Evolutionary conservation across 2,888 invertebrate species (phyloP), one percentile per base, ranked within the genome.

Genomic region (Timema cristinae): DNA sequence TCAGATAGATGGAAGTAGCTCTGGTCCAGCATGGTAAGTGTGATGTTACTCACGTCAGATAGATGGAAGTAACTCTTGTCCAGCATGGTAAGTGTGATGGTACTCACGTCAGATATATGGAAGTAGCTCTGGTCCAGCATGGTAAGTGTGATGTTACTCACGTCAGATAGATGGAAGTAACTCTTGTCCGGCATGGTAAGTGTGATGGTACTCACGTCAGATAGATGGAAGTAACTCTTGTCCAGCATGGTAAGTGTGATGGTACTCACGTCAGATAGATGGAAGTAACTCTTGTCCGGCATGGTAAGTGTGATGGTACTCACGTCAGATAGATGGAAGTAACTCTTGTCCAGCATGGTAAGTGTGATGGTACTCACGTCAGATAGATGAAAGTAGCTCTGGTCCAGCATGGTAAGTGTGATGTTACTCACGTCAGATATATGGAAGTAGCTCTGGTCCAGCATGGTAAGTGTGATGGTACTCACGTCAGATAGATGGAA

Each of bases 351-450:
- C 32, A 78, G 71, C 16, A 77, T 73, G 15, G 73, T 69, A 15
- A 86, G 76, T 75, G 86, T 84, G 48, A 85, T n/a, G n/a, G n/a
- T 50, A 72, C 72, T 70, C 67, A 77, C 77, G 32, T 76, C 73
- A 32, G 72, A 66, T 6, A 77, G 66, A 47, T 76, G 70, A 32
- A 76, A 73, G 50, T 68, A 74, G 13, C 68, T 72, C 66, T 73
- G 74, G 72, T 77, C 78, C 32, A 78, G 71, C 16, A 77, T 73
- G 15, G 73, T 69, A 15, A 86, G 76, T 75, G 86, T 84, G 48
- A 85, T n/a, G n/a, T n/a, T n/a, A n/a, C n/a, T n/a, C n/a, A n/a
- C n/a, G n/a, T n/a, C n/a, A n/a, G n/a, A n/a, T n/a, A n/a, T n/a
- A n/a, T n/a, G n/a, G n/a, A n/a, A n/a, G n/a, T n/a, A n/a, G n/a